Evolutionary conservation across 2,888 invertebrate species (phyloP), one percentile per base, ranked within the genome.

Genomic region (Cheilosia variabilis): DNA sequence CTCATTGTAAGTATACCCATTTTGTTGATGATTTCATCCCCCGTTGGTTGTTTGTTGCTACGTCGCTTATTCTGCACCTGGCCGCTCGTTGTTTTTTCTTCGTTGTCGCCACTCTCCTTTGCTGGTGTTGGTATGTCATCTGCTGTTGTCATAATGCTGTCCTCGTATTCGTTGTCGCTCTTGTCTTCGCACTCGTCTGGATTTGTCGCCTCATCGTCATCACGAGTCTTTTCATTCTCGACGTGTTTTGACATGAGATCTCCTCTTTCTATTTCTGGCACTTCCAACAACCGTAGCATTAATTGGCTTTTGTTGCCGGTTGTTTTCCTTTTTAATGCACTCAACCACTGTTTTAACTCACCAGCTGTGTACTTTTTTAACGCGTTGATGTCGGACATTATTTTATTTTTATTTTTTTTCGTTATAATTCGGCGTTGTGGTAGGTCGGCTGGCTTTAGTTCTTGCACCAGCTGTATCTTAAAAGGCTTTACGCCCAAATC

Each of bases 251-350:
- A 41, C 41, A 41, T 41, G 41, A 41, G 13, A 41, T 50, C 50
- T 19, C 50, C 50, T 19, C 50, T 50, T 50, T 50, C 22, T 22
- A 19, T 50, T 19, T 50, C 50, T 50, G 50, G 50, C 50, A 50
- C 50, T 19, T 17, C 17, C n/a, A 19, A 19, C n/a, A 50, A 19
- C 17, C 50, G 50, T 19, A 50, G 19, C 50, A 50, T 19, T 19
- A 50, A 50, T 50, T 50, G 17, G 19, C 50, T 22, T 22, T 50
- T 50, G 50, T 50, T 50, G 50, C 19, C 50, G 3, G 50, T 50
- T 19, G 50, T 50, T 50, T 50, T 50, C 9, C 41, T 41, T 41
- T 41, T 9, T 41, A 41, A 41, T 41, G 41, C 41, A 41, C 13
- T 41, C 41, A 41, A 41, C 27, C 27, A 27, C 27, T 27, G 27